A percentile compares a stretch with the other conserved stretches of the same genome.
Evolutionary conservation across 1,140 invertebrate genomes (phyloP).

Genomic region (Liolophura sinensis): DNA sequence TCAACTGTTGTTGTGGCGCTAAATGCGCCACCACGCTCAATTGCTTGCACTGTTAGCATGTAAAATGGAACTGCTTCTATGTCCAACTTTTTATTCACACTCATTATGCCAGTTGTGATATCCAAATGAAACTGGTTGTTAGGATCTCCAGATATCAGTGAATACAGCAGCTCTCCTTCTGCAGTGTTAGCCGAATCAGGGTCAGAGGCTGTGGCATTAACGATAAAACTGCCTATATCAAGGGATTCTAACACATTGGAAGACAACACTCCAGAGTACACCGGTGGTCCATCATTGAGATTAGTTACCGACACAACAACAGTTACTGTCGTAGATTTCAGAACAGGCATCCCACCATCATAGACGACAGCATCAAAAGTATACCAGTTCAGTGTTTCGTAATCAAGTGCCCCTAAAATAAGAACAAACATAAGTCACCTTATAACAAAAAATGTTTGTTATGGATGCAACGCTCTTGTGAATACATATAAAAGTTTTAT

Average conservation of each 20-base stretch:
- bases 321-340: constrained; percentile 13
- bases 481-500: background rate
- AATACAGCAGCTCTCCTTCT: background rate
- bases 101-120: too few species aligned
- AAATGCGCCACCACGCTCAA: background rate
- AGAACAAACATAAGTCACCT: background rate
- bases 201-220: constrained; percentile 9
- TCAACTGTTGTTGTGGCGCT: constrained; percentile 8
- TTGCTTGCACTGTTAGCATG: too few species aligned
- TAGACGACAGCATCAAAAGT: constrained; percentile 22
- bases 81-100: too few species aligned
- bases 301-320: constrained; percentile 4
- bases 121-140: too few species aligned
- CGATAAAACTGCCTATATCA: background rate
- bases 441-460: too few species aligned
- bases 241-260: background rate
- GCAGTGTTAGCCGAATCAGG: constrained; percentile 1
- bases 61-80: too few species aligned
- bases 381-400: constrained; percentile 24
- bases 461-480: too few species aligned
- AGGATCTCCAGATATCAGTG: too few species aligned
- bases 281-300: background rate
- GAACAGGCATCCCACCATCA: constrained; percentile 21
- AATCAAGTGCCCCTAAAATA: constrained; percentile 26
- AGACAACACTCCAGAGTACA: constrained; percentile 2